Percentiles rank a stretch among this genome's conserved stretches.
phyloP scores from a whole-genome alignment of 2,113 vertebrate species.

The Lanius collurio region DNA sequence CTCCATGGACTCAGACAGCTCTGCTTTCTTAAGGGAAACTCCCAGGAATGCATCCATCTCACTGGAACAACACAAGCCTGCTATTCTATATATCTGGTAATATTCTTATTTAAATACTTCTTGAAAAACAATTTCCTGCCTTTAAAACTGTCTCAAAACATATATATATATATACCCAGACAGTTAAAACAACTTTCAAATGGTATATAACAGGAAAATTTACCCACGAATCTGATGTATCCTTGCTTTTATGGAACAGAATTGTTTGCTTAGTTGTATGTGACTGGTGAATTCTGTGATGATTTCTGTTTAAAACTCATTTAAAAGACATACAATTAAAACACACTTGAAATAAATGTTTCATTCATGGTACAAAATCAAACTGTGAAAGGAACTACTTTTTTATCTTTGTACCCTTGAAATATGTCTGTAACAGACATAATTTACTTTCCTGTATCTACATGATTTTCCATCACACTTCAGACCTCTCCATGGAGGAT shows the following conservation, averaged over 20 bases:
- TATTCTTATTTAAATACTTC: conserved; percentile 12
- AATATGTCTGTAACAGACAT: neutral
- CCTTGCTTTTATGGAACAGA: neutral
- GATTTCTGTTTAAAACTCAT: neutral
- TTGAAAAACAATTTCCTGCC: conserved; percentile 45
- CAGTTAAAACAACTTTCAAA: conserved; percentile 5
- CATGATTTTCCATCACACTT: neutral
- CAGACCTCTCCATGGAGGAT: neutral
- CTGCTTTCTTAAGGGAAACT: neutral
- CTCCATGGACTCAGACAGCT: neutral
- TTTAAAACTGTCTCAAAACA: neutral
- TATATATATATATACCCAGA: neutral
- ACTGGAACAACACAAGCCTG: neutral
- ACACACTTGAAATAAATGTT: neutral
- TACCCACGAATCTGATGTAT: neutral
- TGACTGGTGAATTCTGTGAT: neutral
- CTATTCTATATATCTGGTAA: neutral
- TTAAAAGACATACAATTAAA: neutral
- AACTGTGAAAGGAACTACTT: neutral
- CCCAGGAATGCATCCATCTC: neutral
- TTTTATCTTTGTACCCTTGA: neutral
- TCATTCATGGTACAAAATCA: neutral
- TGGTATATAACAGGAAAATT: neutral
- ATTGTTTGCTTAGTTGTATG: conserved; percentile 9
- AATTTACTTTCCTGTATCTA: neutral